phyloP scores from a whole-genome alignment of 2,888 invertebrate species.

The Parnassius orleans region DNA sequence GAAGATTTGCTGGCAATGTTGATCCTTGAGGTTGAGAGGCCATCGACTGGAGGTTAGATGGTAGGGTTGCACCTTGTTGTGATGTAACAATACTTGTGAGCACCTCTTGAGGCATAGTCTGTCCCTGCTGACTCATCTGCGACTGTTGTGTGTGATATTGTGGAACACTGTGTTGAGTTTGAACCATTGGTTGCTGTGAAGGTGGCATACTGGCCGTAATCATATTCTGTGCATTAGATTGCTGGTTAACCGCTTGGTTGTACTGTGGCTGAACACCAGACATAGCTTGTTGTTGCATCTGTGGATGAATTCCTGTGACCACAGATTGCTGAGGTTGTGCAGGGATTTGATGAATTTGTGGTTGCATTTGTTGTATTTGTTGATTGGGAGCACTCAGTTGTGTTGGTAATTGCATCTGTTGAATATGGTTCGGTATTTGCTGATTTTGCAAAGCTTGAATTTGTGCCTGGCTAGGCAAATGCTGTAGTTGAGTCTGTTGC shows the following conservation, averaged over 20 bases:
- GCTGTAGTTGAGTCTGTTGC: slow-evolving; percentile 76
- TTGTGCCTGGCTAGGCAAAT: slow-evolving; percentile 74
- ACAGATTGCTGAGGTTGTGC: slow-evolving; percentile 76
- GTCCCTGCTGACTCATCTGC: slow-evolving; percentile 74
- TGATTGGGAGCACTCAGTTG: slow-evolving; percentile 69
- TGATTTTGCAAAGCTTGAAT: slow-evolving; percentile 78
- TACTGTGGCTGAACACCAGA: slow-evolving; percentile 77
- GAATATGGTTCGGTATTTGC: slow-evolving; percentile 79
- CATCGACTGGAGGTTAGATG: slow-evolving; percentile 71
- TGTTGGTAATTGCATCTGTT: slow-evolving; percentile 75
- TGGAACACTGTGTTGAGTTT: slow-evolving; percentile 73
- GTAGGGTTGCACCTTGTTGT: slow-evolving; percentile 74
- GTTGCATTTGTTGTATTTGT: slow-evolving; percentile 77
- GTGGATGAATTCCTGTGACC: slow-evolving; percentile 75
- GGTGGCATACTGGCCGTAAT: slow-evolving; percentile 70
- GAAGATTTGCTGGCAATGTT: slow-evolving; percentile 82
- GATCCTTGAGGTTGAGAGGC: slow-evolving; percentile 78
- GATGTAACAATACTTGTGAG: slow-evolving; percentile 74
- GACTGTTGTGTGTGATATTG: slow-evolving; percentile 76
- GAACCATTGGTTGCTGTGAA: slow-evolving; percentile 74
- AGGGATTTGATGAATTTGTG: slow-evolving; percentile 75
- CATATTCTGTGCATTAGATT: slow-evolving; percentile 68
- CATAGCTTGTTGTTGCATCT: slow-evolving; percentile 74
- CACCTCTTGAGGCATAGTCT: slow-evolving; percentile 74
- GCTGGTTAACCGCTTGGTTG: slow-evolving; percentile 75